phyloP scores from a whole-genome alignment of 2,888 invertebrate species.

The Hartigia nigra region DNA sequence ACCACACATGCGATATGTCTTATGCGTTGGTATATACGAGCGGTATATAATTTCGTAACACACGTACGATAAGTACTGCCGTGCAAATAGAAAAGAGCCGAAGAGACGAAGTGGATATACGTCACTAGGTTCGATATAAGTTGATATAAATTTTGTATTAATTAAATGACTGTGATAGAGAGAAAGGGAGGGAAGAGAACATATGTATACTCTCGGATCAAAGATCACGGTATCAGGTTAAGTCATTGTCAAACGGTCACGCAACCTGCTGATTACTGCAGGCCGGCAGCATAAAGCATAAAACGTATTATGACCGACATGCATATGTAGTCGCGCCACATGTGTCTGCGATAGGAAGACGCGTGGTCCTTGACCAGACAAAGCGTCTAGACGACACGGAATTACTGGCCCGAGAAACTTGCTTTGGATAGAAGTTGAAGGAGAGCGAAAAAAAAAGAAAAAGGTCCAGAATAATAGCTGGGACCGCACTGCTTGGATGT shows the following conservation, averaged over 20 bases:
- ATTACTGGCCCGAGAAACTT: background rate
- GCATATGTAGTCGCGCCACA: background rate
- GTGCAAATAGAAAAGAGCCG: background rate
- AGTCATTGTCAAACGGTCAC: background rate
- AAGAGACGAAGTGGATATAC: background rate
- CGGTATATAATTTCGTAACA: background rate
- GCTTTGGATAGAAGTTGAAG: background rate
- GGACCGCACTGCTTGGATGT: too few species aligned
- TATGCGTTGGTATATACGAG: background rate
- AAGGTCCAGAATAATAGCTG: background rate
- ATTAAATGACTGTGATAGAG: background rate
- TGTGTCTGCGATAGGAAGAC: background rate
- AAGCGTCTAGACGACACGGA: slow-evolving; percentile 1
- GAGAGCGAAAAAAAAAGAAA: background rate
- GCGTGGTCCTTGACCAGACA: slow-evolving; percentile 5
- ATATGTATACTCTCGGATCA: background rate
- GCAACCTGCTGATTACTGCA: background rate
- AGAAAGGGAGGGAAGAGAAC: too few species aligned
- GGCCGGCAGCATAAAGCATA: background rate
- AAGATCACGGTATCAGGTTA: background rate
- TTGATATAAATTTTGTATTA: background rate
- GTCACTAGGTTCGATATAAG: too few species aligned
- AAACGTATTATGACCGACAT: background rate
- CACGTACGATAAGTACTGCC: too few species aligned
- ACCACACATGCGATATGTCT: background rate